A percentile compares a stretch with the other conserved stretches of the same genome.
phyloP scores from a whole-genome alignment of 2,888 invertebrate genomes.

The Keiferia lycopersicella region DNA sequence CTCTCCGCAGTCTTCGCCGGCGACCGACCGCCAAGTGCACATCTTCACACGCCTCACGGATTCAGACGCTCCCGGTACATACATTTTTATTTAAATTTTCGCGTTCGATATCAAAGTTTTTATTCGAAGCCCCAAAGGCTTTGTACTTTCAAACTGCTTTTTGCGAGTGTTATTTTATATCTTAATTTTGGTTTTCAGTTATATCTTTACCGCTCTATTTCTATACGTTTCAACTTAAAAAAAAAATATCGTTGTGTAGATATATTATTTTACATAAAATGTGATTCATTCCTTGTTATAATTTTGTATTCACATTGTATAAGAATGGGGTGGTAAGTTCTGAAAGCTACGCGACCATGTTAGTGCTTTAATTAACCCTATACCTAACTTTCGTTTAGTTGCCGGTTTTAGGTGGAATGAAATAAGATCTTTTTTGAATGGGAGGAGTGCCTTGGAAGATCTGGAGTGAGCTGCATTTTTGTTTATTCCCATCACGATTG shows the following conservation, averaged over 20 bases:
- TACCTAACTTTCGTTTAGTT: neutral
- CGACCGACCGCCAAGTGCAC: constrained; percentile 53
- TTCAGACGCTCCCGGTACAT: constrained; percentile 40
- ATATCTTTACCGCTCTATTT: neutral
- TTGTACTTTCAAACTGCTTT: constrained; percentile 33
- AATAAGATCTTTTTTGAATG: neutral
- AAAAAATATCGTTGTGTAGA: neutral
- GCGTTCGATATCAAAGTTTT: constrained; percentile 32
- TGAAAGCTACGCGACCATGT: constrained; percentile 20
- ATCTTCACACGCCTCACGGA: constrained; percentile 47
- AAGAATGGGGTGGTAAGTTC: constrained; percentile 12
- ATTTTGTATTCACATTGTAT: neutral
- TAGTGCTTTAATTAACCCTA: neutral
- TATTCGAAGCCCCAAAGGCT: constrained; percentile 17
- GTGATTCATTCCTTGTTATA: neutral
- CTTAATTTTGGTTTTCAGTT: constrained; percentile 12
- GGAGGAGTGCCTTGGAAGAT: neutral
- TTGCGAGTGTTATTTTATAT: constrained; percentile 27
- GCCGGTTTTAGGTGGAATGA: neutral
- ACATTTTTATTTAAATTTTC: constrained; percentile 37
- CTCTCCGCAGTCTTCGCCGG: constrained; percentile 51
- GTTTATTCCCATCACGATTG: neutral
- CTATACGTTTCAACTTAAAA: neutral
- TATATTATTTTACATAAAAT: neutral
- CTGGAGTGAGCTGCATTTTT: neutral